phyloP scores from a whole-genome alignment of 2,888 invertebrate species.

The Tinea trinotella region DNA sequence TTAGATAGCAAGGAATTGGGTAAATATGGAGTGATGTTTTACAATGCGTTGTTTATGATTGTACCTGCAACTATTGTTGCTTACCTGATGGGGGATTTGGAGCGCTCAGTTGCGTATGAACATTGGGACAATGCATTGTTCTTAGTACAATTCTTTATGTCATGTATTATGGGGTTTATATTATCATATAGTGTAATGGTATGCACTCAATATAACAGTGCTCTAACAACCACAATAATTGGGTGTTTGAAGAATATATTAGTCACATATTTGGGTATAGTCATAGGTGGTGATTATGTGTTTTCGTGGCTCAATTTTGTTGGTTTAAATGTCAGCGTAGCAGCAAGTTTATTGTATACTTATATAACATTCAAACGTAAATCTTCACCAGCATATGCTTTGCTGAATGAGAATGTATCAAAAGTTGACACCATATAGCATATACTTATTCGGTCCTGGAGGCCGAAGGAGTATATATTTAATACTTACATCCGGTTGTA shows the following conservation, averaged over 20 bases:
- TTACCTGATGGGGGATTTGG: slow-evolving; percentile 82
- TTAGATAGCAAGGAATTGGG: slow-evolving; percentile 93
- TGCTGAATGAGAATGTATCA: slow-evolving; percentile 38
- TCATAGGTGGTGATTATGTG: slow-evolving; percentile 97
- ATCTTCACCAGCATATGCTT: slow-evolving; percentile 45
- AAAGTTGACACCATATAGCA: slow-evolving; percentile 58
- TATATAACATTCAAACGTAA: slow-evolving; percentile 86
- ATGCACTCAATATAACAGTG: slow-evolving; percentile 97
- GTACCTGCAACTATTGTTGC: slow-evolving; percentile 80
- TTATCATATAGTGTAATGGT: slow-evolving; percentile 95
- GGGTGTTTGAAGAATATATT: slow-evolving; percentile 98
- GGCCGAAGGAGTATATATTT: not conserved
- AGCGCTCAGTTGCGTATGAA: slow-evolving; percentile 75
- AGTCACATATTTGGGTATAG: slow-evolving; percentile 98
- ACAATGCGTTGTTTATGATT: slow-evolving; percentile 93
- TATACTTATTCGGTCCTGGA: not conserved
- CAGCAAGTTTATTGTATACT: slow-evolving; percentile 88
- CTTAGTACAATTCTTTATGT: slow-evolving; percentile 84
- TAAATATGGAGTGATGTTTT: slow-evolving; percentile 93
- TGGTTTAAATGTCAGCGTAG: slow-evolving; percentile 94
- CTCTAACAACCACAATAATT: slow-evolving; percentile 98
- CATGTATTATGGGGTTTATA: slow-evolving; percentile 97
- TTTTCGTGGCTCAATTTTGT: slow-evolving; percentile 95
- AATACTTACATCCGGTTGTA: not conserved
- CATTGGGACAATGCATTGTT: slow-evolving; percentile 86